These are phyloP conservation scores for Tiliacea citrago DNA, from an alignment of 2,888 invertebrate species.

Conservation along the genomic window DNA sequence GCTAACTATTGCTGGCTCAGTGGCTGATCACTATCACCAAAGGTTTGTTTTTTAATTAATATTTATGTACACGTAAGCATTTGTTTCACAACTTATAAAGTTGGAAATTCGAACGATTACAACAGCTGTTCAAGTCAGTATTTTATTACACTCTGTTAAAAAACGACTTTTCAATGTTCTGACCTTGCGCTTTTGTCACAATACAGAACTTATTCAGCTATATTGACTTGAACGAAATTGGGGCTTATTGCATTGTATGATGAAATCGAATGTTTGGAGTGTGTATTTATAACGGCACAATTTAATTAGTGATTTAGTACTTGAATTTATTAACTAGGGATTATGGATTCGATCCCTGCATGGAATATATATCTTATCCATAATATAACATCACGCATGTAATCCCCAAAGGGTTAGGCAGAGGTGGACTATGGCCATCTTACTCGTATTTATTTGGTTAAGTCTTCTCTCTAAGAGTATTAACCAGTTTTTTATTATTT, in stretches of 20 bases:
- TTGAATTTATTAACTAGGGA: too few species aligned
- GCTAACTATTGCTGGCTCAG: background rate
- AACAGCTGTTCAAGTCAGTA: conserved; percentile 25
- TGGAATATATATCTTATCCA: background rate
- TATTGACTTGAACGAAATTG: background rate
- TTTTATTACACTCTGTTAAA: conserved; percentile 5
- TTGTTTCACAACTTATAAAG: conserved; percentile 23
- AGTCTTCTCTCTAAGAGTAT: too few species aligned
- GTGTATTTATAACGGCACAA: background rate
- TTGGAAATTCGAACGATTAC: conserved; percentile 32
- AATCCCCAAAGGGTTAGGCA: too few species aligned
- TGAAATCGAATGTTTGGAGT: background rate
- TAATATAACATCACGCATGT: too few species aligned
- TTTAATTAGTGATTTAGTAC: background rate
- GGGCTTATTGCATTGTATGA: background rate
- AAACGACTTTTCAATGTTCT: conserved; percentile 14
- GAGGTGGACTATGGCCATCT: too few species aligned
- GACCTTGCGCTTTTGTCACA: conserved; percentile 17
- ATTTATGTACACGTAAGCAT: conserved; percentile 5
- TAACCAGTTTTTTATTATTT: too few species aligned
- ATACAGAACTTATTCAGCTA: conserved; percentile 3
- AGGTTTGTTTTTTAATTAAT: background rate
- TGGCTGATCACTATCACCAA: background rate
- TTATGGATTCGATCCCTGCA: too few species aligned
- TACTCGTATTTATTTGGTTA: too few species aligned